Conservation (phyloP, 2,888 invertebrate species). For the Venusia cambrica region DNA sequence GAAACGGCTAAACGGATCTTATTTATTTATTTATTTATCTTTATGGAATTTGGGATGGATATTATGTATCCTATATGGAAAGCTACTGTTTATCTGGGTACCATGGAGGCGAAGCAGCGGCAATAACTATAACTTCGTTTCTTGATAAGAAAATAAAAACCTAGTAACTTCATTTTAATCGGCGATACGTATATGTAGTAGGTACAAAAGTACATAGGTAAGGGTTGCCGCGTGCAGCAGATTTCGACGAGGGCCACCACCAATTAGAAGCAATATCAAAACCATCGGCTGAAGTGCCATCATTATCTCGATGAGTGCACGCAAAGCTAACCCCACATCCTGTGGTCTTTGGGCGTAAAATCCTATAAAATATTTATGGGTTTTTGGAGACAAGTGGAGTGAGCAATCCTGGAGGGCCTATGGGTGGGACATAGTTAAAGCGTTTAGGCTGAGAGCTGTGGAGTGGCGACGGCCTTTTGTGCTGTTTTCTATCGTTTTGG, state of each 20-base stretch:
- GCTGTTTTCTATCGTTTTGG: conserved; percentile 74
- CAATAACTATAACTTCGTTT: too few relatives aligned
- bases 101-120: too few relatives aligned
- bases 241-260: conserved; percentile 72
- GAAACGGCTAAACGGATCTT: too few relatives aligned
- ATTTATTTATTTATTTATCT: too few relatives aligned
- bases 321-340: conserved; percentile 54
- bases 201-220: conserved; percentile 37
- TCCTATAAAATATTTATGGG: conserved; percentile 64
- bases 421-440: conserved; percentile 78
- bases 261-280: conserved; percentile 78
- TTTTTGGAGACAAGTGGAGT: conserved; percentile 80
- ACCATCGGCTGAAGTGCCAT: conserved; percentile 76
- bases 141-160: too few relatives aligned
- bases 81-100: too few relatives aligned
- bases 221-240: conserved; percentile 74
- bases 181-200: conserved; percentile 5
- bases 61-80: too few relatives aligned
- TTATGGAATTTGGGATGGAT: too few relatives aligned
- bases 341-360: conserved; percentile 54
- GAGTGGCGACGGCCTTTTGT: conserved; percentile 74
- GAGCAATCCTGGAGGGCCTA: conserved; percentile 70
- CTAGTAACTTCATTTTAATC: too few relatives aligned
- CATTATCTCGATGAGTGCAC: conserved; percentile 65
- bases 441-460: conserved; percentile 74